Percentiles rank a stretch among this genome's conserved stretches.
These are phyloP conservation scores for Tridacna gigas DNA, from an alignment of 2,888 invertebrate genomes.

Conservation along the genomic window DNA sequence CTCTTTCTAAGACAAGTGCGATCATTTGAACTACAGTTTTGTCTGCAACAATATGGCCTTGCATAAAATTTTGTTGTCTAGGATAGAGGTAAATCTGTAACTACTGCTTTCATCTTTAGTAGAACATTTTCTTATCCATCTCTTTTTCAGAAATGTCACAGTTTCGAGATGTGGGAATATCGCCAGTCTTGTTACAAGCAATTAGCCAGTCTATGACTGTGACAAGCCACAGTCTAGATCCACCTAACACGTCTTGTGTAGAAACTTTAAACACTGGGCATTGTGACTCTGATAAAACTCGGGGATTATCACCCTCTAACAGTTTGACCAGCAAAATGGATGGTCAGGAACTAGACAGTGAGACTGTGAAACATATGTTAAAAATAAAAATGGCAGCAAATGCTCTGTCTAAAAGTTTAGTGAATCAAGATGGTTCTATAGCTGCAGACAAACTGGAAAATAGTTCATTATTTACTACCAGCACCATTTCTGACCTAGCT, in stretches of 20 bases:
- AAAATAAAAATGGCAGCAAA: conserved; percentile 65
- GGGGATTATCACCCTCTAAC: conserved; percentile 29
- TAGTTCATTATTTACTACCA: background rate
- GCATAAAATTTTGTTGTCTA: too few species aligned
- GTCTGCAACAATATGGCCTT: too few species aligned
- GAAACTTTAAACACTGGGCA: conserved; percentile 10
- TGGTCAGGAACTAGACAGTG: conserved; percentile 29
- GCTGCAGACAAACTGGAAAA: background rate
- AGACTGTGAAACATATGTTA: conserved; percentile 65
- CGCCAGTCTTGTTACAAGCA: conserved; percentile 83
- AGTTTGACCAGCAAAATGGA: background rate
- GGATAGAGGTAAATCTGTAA: too few species aligned
- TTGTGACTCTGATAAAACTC: conserved; percentile 34
- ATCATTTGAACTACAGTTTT: too few species aligned
- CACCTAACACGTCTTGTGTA: conserved; percentile 19
- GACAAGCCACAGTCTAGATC: conserved; percentile 24
- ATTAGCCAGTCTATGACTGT: conserved; percentile 79
- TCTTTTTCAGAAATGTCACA: conserved; percentile 72
- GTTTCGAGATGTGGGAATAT: conserved; percentile 81
- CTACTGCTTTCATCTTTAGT: too few species aligned
- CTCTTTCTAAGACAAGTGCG: too few species aligned
- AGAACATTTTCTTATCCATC: too few species aligned
- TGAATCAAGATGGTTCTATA: background rate
- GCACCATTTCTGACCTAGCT: conserved; percentile 63
- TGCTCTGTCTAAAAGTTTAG: conserved; percentile 37